Percentiles rank a stretch among this genome's conserved stretches.
phyloP scores from a whole-genome alignment of 2,888 invertebrate genomes.

The Rhamphomyia laevipes region DNA sequence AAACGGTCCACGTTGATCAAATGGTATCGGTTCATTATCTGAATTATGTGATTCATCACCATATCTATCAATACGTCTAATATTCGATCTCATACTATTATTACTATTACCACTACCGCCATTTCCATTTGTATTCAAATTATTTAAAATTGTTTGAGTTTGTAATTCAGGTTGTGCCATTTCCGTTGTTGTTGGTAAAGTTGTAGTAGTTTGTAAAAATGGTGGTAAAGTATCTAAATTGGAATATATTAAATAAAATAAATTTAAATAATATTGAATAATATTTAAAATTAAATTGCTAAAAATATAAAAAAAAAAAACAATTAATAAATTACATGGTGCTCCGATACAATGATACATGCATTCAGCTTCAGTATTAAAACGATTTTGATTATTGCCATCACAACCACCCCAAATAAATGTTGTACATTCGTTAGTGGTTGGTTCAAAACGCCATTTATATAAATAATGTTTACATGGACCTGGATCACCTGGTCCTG shows the following conservation, averaged over 20 bases:
- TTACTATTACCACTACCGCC: not conserved
- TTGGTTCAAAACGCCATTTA: conserved; percentile 54
- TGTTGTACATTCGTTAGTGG: conserved; percentile 45
- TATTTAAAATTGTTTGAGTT: not conserved
- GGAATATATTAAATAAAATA: not conserved
- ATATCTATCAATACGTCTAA: not conserved
- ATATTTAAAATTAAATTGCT: not conserved
- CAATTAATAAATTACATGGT: conserved; percentile 38
- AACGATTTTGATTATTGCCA: conserved; percentile 54
- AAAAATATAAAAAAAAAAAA: not conserved
- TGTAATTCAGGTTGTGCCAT: conserved; percentile 34
- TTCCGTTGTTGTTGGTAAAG: conserved; percentile 40
- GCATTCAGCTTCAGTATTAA: conserved; percentile 54
- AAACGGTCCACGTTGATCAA: conserved; percentile 62
- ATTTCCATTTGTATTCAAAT: conserved; percentile 13
- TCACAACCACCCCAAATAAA: conserved; percentile 59
- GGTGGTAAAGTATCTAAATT: conserved; percentile 44
- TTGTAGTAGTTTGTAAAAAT: conserved; percentile 41
- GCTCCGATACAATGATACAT: conserved; percentile 50
- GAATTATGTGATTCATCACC: conserved; percentile 20
- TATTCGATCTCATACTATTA: not conserved
- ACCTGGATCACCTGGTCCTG: conserved; percentile 40
- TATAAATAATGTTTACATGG: conserved; percentile 52
- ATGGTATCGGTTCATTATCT: conserved; percentile 49
- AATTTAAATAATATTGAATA: not conserved